Evolutionary conservation across 2,888 invertebrate genomes (phyloP), one percentile per base, ranked within the genome.

Genomic region (Sipha maydis): DNA sequence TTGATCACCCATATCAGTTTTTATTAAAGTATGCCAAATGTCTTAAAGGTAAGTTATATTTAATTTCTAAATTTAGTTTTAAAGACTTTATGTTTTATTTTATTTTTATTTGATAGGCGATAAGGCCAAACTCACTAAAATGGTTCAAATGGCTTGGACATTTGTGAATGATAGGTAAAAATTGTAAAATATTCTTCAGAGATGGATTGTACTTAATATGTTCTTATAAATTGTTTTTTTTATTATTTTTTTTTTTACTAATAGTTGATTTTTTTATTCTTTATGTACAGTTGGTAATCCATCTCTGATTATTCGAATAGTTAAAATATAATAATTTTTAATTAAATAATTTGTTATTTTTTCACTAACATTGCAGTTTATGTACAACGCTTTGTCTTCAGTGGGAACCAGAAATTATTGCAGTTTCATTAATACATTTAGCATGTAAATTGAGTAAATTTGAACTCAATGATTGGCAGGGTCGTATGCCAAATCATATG

Each of bases 61-160:
- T 76, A 34, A 31, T 56, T 31, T 86, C 17, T 73, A 9, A 41
- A 31, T 83, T 79, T 71, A 38, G 31, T 85, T 76, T 61, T 76
- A 69, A 34, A 21, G 8, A n/a, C 71, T 75, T 48, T 86, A 2
- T 79, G 34, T 77, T 77, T 25, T 7, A 34, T 34, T 80, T 79
- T 85, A 48, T 69, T 88, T 85, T 79, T 69, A 83, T 80, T 73
- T 91, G 91, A 7, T 90, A 94, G 95, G 97, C 56, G 98, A 99
- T 91, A 97, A 97, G 92, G 94, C 94, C n/a, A 98, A 98, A 92
- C 93, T 98, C 83, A 96, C 98, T 91, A 98, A 97, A 92, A 97
- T 99, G 96, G 98, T 99, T 0, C 99, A 99, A 93, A 99, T 98
- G 98, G 98, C 99, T 0, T 99, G 99, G 99, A 99, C 99, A 9